Conservation (phyloP, 1,140 invertebrate genomes). For the Rhagoletis zephyria region DNA sequence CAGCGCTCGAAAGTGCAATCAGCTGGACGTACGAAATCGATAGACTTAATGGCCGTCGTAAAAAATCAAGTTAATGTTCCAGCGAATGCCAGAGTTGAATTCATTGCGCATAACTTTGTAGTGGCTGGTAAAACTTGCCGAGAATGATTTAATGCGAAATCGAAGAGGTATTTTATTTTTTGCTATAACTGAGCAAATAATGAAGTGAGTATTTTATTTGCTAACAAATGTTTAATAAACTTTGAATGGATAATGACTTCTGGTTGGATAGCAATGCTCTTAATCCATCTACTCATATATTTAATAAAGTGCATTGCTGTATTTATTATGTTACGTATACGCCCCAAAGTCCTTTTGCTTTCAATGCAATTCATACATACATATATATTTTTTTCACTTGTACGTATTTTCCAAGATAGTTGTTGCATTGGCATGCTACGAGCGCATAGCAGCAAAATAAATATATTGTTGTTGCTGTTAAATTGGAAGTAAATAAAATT, state of each 20-base stretch:
- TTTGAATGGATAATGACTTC: neutral
- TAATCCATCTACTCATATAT: too few species aligned
- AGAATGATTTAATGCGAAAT: neutral
- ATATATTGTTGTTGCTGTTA: neutral
- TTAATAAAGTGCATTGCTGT: too few species aligned
- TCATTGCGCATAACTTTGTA: slow-evolving; percentile 7
- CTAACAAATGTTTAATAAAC: neutral
- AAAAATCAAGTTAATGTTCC: slow-evolving; percentile 27
- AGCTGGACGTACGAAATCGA: neutral
- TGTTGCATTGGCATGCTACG: neutral
- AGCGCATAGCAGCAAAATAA: neutral
- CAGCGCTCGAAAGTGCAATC: neutral
- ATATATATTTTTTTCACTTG: too few species aligned
- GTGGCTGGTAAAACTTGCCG: neutral
- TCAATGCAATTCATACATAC: too few species aligned
- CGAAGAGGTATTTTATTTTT: neutral
- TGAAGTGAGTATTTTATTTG: neutral
- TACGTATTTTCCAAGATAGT: neutral
- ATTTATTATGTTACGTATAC: slow-evolving; percentile 22
- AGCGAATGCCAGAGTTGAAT: neutral
- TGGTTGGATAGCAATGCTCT: neutral
- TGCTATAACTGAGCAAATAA: neutral
- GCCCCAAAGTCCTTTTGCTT: neutral
- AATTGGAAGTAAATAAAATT: slow-evolving; percentile 36
- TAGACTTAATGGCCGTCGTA: neutral